These are phyloP conservation scores for Holotrichia oblita DNA, from an alignment of 1,140 invertebrate genomes.

Conservation along the genomic window DNA sequence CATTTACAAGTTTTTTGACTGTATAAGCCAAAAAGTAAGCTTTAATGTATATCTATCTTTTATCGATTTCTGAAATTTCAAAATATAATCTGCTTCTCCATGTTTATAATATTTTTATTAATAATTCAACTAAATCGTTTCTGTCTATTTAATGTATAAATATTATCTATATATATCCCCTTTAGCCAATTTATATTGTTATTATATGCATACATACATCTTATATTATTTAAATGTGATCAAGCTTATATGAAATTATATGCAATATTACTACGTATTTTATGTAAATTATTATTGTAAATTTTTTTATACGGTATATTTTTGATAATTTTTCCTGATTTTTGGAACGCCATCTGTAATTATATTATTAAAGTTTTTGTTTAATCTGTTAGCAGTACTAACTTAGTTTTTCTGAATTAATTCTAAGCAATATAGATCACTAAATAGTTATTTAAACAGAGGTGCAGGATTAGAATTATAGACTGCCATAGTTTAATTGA, in stretches of 20 bases:
- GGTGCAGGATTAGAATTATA: too few species aligned
- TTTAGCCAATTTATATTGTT: not conserved
- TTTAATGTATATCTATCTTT: too few species aligned
- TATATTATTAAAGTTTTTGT: not conserved
- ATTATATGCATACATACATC: not conserved
- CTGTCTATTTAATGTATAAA: not conserved
- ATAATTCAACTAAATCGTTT: not conserved
- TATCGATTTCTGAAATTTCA: too few species aligned
- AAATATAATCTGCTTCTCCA: not conserved
- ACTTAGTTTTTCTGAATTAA: not conserved
- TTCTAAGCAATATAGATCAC: too few species aligned
- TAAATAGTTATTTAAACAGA: too few species aligned
- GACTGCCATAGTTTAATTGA: too few species aligned
- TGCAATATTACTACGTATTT: not conserved
- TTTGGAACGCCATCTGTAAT: not conserved
- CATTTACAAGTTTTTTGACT: too few species aligned
- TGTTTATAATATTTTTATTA: slow-evolving; percentile 22
- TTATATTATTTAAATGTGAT: not conserved
- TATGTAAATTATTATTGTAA: not conserved
- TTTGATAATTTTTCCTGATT: not conserved
- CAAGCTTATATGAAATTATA: not conserved
- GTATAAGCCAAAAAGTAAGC: too few species aligned
- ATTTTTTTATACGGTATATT: not conserved
- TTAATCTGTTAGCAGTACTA: not conserved
- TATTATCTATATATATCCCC: not conserved